Conservation (phyloP, 2,113 vertebrate species). For the Mixornis gularis region DNA sequence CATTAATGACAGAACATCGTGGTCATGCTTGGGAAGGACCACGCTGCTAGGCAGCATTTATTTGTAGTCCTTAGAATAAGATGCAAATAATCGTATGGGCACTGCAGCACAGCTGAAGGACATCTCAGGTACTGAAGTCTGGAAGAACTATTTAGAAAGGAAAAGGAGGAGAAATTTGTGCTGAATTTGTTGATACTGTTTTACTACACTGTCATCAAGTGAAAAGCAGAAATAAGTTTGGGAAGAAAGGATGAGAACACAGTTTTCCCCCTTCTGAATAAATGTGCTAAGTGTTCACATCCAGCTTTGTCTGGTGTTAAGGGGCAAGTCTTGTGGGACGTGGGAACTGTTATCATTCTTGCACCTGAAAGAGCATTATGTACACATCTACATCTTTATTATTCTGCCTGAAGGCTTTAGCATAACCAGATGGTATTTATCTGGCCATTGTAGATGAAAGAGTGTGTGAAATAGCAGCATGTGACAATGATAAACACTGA, state of each 20-base stretch:
- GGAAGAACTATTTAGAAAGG: neutral
- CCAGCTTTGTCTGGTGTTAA: neutral
- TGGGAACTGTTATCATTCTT: conserved; percentile 44
- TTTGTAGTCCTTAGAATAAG: neutral
- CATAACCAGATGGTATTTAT: conserved; percentile 55
- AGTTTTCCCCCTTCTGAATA: neutral
- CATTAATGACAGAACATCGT: neutral
- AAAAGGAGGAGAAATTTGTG: neutral
- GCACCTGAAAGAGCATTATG: conserved; percentile 24
- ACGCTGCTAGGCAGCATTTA: neutral
- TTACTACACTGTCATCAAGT: neutral
- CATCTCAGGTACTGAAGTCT: neutral
- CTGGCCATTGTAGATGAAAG: conserved; percentile 32
- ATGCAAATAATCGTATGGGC: neutral
- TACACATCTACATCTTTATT: conserved; percentile 35
- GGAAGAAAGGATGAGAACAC: neutral
- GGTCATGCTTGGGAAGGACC: neutral
- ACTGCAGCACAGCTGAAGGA: neutral
- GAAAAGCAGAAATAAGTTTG: neutral
- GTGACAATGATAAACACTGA: conserved; percentile 61
- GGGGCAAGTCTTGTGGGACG: neutral
- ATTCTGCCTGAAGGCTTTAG: conserved; percentile 45
- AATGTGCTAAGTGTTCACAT: neutral
- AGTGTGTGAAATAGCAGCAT: conserved; percentile 46
- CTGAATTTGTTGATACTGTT: neutral